Evolutionary conservation across 2,113 vertebrate species (phyloP).

Genomic region (Oryzias melastigma): DNA sequence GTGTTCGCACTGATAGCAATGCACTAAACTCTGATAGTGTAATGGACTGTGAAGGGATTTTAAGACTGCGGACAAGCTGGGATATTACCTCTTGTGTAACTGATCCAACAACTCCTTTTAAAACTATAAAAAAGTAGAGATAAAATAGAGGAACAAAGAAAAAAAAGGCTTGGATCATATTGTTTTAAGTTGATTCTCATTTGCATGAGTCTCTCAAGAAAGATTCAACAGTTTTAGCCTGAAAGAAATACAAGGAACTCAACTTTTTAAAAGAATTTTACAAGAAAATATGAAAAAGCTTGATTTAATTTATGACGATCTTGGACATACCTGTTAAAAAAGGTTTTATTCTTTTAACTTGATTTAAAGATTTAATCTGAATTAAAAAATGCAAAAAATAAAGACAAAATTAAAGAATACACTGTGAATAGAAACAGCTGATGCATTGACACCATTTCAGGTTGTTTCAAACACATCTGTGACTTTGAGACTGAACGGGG

Average conservation of each 20-base stretch:
- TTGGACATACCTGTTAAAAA: too few species aligned
- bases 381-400: constrained; percentile 15
- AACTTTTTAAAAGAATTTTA: neutral
- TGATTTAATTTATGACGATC: too few species aligned
- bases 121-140: neutral
- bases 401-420: constrained; percentile 4
- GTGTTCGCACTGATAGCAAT: constrained; percentile 31
- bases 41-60: constrained; percentile 2
- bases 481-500: constrained; percentile 20
- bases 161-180: neutral
- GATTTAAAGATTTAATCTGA: constrained; percentile 3
- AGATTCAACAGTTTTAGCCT: neutral
- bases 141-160: neutral
- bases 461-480: constrained; percentile 16
- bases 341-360: neutral
- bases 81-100: neutral
- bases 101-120: neutral
- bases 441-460: constrained; percentile 37
- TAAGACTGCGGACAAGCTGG: neutral
- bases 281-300: neutral
- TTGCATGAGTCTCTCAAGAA: neutral
- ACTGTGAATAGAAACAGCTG: constrained; percentile 31
- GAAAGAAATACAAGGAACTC: neutral
- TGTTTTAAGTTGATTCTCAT: neutral
- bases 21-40: neutral